Evolutionary conservation across 2,113 vertebrate species (phyloP).

Genomic region (Syngnathus scovelli): DNA sequence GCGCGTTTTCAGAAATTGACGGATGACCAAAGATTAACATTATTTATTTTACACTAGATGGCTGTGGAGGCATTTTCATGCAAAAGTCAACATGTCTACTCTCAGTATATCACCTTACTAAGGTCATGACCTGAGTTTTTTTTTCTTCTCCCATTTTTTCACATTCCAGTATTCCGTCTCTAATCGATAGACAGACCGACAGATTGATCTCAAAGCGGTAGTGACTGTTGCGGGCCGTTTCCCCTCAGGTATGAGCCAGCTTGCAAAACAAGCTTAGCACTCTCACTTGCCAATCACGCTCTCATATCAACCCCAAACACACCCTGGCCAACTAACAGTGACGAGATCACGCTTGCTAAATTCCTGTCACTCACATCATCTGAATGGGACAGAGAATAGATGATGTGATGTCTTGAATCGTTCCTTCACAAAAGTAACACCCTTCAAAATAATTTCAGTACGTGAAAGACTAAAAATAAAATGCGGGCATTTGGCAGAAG

Average conservation of each 20-base stretch:
- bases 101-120: no score
- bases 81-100: no score
- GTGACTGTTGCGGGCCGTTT: neutral
- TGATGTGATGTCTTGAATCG: neutral
- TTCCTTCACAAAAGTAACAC: constrained; percentile 16
- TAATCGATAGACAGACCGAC: no score
- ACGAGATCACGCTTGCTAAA: neutral
- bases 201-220: neutral
- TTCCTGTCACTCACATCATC: constrained; percentile 5
- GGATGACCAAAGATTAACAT: no score
- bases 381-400: constrained; percentile 3
- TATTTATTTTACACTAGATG: no score
- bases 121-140: no score
- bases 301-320: constrained; percentile 15
- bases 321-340: constrained; percentile 6
- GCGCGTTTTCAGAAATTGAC: no score
- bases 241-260: constrained; percentile 3
- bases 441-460: neutral
- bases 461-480: neutral
- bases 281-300: constrained; percentile 12
- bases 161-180: no score
- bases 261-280: constrained; percentile 17
- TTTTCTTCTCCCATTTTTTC: no score
- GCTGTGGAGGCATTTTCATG: no score
- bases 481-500: neutral